A percentile compares a stretch with the other conserved stretches of the same genome.
Conservation (phyloP, 53 echinoderm and acorn worm genomes). For the Hippasteria phrygiana region DNA sequence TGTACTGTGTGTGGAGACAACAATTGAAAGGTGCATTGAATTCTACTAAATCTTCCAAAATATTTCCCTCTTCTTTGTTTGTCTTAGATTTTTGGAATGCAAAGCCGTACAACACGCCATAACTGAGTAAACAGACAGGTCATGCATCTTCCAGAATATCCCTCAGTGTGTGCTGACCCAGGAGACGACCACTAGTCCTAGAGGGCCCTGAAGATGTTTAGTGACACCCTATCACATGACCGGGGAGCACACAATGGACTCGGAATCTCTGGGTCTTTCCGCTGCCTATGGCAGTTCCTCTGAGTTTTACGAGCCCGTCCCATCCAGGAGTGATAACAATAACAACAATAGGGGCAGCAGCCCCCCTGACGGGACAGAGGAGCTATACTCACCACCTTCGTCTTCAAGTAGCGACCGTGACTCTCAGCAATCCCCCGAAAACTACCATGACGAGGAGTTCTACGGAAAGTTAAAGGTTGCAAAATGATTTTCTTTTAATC, state of each 20-base stretch:
- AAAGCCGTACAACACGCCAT: no score
- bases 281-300: background rate
- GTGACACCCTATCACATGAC: background rate
- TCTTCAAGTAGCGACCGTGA: constrained; percentile 52
- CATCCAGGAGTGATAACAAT: constrained; percentile 38
- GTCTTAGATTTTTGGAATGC: no score
- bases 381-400: constrained; percentile 13
- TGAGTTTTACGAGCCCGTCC: constrained; percentile 18
- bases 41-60: no score
- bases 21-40: no score
- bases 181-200: no score
- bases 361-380: background rate
- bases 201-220: constrained; percentile 20
- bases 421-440: constrained; percentile 27
- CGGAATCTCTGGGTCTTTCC: background rate
- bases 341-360: constrained; percentile 40
- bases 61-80: no score
- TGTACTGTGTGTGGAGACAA: no score
- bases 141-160: no score
- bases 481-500: background rate
- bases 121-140: no score
- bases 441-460: constrained; percentile 54
- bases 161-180: no score
- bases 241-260: constrained; percentile 45
- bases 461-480: constrained; percentile 62